Percentiles rank a stretch among this genome's conserved stretches.
Evolutionary conservation across 2,113 vertebrate genomes (phyloP).

Genomic region (Podiceps cristatus): DNA sequence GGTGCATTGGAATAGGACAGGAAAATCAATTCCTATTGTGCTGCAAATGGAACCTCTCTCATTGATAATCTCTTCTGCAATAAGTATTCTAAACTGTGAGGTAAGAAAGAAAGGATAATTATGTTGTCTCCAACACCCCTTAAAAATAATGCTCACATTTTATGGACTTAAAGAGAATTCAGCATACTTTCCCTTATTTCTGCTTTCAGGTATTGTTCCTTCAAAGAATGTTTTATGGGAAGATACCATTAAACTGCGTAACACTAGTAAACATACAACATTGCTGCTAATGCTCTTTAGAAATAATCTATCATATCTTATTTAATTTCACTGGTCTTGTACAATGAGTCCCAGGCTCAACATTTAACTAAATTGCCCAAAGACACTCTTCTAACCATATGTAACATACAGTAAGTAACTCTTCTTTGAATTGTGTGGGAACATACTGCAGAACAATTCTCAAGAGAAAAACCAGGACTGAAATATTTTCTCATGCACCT

Average conservation of each 20-base stretch:
- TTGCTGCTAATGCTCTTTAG: background rate
- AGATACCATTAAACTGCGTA: background rate
- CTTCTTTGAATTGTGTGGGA: conserved; percentile 9
- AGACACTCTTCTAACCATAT: background rate
- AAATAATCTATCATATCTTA: background rate
- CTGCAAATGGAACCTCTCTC: background rate
- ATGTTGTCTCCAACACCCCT: background rate
- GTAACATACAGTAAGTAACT: background rate
- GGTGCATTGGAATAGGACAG: background rate
- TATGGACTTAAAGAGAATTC: background rate
- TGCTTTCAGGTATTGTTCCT: background rate
- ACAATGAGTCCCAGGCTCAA: background rate
- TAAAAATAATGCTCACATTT: background rate
- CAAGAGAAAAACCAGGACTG: background rate
- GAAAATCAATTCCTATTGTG: background rate
- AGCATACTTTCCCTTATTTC: background rate
- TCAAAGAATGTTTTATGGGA: background rate
- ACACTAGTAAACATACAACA: background rate
- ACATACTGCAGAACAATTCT: background rate
- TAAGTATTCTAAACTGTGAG: background rate
- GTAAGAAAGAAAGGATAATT: background rate
- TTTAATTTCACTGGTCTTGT: background rate
- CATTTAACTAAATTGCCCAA: background rate
- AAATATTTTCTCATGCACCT: conserved; percentile 63
- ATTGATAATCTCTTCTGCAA: background rate